Base-by-base conservation (phyloP, 2,797 vertebrate genomes). In the Schizothorax lantsangensis region DNA sequence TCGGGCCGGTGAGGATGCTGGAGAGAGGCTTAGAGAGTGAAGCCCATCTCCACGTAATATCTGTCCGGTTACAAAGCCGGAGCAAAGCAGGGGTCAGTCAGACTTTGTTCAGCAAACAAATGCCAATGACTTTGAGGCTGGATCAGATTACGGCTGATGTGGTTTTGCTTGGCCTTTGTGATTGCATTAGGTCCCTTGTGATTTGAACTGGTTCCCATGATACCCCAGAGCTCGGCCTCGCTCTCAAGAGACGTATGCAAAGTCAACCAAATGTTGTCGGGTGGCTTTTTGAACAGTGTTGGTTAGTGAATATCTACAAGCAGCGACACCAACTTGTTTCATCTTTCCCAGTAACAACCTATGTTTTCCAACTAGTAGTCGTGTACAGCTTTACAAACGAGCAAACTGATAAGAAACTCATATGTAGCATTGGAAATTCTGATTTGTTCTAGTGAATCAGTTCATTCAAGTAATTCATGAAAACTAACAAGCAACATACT, bases 1-100 rank as follows among this genome's bases (percentile, higher is more conserved):
- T 88, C 89, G 83, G 90, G 89, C 85, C 88, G 78, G 78, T 81
- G 90, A 89, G 86, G 79, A 87, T 15, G 81, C 85, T 89, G 23
- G 10, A 87, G 86, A 91, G 89, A 88, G 26, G 30, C 89, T 93
- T 92, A 93, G 78, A 91, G 90, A 88, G 62, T 88, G 30, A 79
- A 84, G 83, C 81, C 86, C 79, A 83, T 90, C 86, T 93, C 88
- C 86, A 88, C 89, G 47, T 77, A 89, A 77, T 84, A 82, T 91
- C 81, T 78, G 83, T 91, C 93, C 88, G 87, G 84, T 79, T 57
- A 89, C 91, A 90, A 91, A 93, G 88, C 81, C 90, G 9, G 45
- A 91, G 73, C 89, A 62, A 84, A 49, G 87, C 85, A 88, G 73
- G 86, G 75, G 43, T 79, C 88, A 84, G 89, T 92, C 78, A 90